Conservation (phyloP, 2,113 vertebrate genomes). For the Brachypodius melanocephalos region DNA sequence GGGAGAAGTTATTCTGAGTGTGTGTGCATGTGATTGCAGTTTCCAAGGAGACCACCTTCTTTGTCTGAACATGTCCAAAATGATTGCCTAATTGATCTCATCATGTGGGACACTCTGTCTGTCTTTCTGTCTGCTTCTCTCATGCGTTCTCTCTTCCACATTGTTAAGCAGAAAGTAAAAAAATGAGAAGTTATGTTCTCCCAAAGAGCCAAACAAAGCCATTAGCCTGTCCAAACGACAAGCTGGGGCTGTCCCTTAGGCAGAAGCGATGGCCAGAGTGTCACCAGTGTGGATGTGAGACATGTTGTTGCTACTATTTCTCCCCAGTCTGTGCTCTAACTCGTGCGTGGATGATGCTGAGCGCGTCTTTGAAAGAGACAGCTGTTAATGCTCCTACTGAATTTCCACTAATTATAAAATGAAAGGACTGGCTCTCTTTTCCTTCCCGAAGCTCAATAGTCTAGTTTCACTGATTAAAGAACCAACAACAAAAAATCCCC, state of each 20-base stretch:
- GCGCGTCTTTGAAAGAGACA: conserved; percentile 38
- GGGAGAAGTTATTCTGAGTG: conserved; percentile 64
- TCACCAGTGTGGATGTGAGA: background rate
- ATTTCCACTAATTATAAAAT: conserved; percentile 64
- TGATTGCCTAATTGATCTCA: conserved; percentile 67
- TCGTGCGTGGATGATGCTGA: background rate
- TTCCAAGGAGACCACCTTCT: conserved; percentile 66
- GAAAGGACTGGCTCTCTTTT: conserved; percentile 35
- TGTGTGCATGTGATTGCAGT: conserved; percentile 57
- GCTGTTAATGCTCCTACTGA: conserved; percentile 51
- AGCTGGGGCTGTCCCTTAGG: background rate
- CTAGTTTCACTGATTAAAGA: conserved; percentile 41
- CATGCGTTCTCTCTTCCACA: background rate
- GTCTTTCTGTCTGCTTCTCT: conserved; percentile 38
- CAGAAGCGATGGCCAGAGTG: background rate
- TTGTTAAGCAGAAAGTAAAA: conserved; percentile 5
- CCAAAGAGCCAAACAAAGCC: background rate
- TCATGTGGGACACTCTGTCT: conserved; percentile 47
- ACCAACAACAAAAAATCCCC: conserved; percentile 18
- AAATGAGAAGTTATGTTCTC: background rate
- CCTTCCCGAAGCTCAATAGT: conserved; percentile 33
- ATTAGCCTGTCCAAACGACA: background rate
- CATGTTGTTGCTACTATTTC: background rate
- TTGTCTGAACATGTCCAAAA: conserved; percentile 70
- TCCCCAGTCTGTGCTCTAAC: background rate